Conservation (phyloP, 2,113 vertebrate genomes). For the Bos indicus region DNA sequence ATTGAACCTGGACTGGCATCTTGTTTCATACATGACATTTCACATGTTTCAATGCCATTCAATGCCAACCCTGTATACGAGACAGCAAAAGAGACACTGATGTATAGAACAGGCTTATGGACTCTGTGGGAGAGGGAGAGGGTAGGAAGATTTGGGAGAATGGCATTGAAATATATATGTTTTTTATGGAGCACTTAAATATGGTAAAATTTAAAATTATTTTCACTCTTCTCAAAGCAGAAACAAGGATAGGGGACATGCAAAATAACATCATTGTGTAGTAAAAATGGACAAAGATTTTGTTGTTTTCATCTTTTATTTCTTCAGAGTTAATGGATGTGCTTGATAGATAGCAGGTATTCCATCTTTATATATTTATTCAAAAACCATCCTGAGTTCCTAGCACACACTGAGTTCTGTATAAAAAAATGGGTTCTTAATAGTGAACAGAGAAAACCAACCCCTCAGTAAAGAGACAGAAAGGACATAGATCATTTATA, state of each 20-base stretch:
- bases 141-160: too few species aligned
- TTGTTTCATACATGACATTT: too few species aligned
- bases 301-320: background rate
- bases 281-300: background rate
- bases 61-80: too few species aligned
- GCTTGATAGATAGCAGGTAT: background rate
- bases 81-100: too few species aligned
- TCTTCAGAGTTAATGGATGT: background rate
- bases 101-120: too few species aligned
- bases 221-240: background rate
- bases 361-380: background rate
- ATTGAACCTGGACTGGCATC: too few species aligned
- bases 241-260: background rate
- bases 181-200: background rate
- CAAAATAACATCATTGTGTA: background rate
- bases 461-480: background rate
- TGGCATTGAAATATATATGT: background rate
- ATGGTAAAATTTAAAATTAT: background rate
- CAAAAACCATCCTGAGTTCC: background rate
- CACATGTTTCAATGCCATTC: too few species aligned
- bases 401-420: background rate
- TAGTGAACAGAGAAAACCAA: background rate
- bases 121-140: too few species aligned
- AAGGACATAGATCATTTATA: background rate
- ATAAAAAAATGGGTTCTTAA: background rate